Conservation (phyloP, 2,797 vertebrate species). For the Bufotes viridis region DNA sequence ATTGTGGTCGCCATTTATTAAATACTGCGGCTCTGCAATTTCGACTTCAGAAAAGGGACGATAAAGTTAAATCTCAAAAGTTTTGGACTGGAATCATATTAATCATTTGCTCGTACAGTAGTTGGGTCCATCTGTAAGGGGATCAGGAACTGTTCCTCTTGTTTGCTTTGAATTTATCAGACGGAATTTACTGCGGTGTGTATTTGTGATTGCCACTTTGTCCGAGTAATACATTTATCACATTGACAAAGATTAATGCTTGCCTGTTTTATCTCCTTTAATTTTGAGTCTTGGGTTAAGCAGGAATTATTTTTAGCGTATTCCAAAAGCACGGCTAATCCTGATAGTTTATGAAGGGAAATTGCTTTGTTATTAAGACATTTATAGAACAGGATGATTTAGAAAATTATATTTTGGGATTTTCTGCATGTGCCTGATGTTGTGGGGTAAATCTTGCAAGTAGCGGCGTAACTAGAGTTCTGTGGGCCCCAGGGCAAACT, state of each 20-base stretch:
- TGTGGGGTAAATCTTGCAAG: slow-evolving; percentile 1
- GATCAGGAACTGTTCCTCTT: slow-evolving; percentile 59
- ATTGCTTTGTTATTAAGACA: slow-evolving; percentile 59
- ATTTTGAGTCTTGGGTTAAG: slow-evolving; percentile 63
- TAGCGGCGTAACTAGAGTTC: too few species aligned
- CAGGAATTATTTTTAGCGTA: slow-evolving; percentile 64
- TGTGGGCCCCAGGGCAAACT: too few species aligned
- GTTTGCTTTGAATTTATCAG: slow-evolving; percentile 63
- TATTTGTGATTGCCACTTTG: slow-evolving; percentile 63
- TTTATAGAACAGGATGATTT: slow-evolving; percentile 48
- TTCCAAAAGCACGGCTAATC: slow-evolving; percentile 58
- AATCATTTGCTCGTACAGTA: slow-evolving; percentile 59
- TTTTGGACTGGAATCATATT: slow-evolving; percentile 55
- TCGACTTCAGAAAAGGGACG: slow-evolving; percentile 52
- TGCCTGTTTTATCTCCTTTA: slow-evolving; percentile 62
- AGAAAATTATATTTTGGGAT: slow-evolving; percentile 23
- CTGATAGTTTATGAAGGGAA: slow-evolving; percentile 59
- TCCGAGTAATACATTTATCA: slow-evolving; percentile 62
- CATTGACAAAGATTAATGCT: slow-evolving; percentile 63
- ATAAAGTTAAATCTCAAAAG: slow-evolving; percentile 60
- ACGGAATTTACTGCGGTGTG: slow-evolving; percentile 58
- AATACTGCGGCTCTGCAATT: slow-evolving; percentile 42
- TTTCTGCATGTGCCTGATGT: neutral
- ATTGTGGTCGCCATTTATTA: slow-evolving; percentile 49
- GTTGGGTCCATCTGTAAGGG: slow-evolving; percentile 60